These are phyloP conservation scores for Mantis religiosa DNA, from an alignment of 2,888 invertebrate species.

Conservation along the genomic window DNA sequence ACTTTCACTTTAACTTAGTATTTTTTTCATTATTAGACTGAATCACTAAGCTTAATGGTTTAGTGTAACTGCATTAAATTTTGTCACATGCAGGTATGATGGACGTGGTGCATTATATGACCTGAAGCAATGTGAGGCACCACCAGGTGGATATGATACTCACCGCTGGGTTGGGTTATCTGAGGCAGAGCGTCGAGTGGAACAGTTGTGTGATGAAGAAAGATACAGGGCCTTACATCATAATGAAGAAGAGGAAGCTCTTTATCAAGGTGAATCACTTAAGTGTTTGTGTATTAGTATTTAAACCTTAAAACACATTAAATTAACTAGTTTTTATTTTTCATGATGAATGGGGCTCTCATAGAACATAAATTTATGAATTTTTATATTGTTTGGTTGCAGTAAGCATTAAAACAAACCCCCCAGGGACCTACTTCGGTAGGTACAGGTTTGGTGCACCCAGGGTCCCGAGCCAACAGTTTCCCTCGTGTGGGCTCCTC, in stretches of 20 bases:
- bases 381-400: too few relatives aligned
- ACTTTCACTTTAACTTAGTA: neutral
- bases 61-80: conserved; percentile 36
- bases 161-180: conserved; percentile 57
- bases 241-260: conserved; percentile 81
- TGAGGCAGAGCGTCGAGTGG: conserved; percentile 72
- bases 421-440: too few relatives aligned
- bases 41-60: neutral
- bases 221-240: conserved; percentile 84
- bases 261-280: conserved; percentile 73
- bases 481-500: too few relatives aligned
- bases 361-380: too few relatives aligned
- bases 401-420: too few relatives aligned
- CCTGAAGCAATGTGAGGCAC: conserved; percentile 73
- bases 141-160: conserved; percentile 64
- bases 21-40: neutral
- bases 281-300: neutral
- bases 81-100: conserved; percentile 71
- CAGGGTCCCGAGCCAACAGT: too few relatives aligned
- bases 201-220: conserved; percentile 92
- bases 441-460: too few relatives aligned
- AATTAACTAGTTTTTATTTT: too few relatives aligned
- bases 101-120: conserved; percentile 89
- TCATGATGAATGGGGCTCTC: too few relatives aligned
- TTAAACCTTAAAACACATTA: too few relatives aligned